Evolutionary conservation across 2,113 vertebrate species (phyloP).

Genomic region (Gnathonemus echidnorhynchus): DNA sequence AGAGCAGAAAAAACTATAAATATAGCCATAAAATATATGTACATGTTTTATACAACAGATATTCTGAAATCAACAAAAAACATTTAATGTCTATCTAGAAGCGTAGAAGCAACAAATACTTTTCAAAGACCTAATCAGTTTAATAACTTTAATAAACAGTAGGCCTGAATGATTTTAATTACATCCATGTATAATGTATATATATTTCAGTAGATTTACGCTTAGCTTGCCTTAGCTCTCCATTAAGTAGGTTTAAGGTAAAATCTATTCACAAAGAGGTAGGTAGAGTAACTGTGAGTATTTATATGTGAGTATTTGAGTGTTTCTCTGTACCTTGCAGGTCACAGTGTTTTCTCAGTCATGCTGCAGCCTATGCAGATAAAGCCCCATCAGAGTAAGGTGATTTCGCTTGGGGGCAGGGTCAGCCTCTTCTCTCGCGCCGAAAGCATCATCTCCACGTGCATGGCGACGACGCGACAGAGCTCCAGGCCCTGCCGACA

Average conservation of each 20-base stretch:
- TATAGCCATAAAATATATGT: neutral
- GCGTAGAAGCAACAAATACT: neutral
- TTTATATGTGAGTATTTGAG: neutral
- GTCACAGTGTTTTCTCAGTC: neutral
- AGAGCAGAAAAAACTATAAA: neutral
- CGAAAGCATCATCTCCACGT: conserved; percentile 80
- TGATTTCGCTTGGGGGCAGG: conserved; percentile 90
- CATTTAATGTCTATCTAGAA: neutral
- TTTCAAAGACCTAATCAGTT: conserved; percentile 9
- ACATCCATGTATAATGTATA: neutral
- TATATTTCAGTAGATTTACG: neutral
- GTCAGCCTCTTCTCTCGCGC: conserved; percentile 80
- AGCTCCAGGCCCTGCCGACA: conserved; percentile 80
- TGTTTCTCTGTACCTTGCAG: neutral
- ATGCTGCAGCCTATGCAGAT: neutral
- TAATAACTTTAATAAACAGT: neutral
- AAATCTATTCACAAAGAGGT: conserved; percentile 2
- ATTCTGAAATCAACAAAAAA: neutral
- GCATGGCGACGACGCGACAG: conserved; percentile 84
- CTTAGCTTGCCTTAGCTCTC: neutral
- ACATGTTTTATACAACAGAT: neutral
- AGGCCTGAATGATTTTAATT: neutral
- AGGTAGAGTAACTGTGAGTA: neutral
- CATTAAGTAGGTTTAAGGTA: neutral
- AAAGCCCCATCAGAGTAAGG: conserved; percentile 67